These are phyloP conservation scores for Eumeta japonica DNA, from an alignment of 1,140 invertebrate species.

Conservation along the genomic window DNA sequence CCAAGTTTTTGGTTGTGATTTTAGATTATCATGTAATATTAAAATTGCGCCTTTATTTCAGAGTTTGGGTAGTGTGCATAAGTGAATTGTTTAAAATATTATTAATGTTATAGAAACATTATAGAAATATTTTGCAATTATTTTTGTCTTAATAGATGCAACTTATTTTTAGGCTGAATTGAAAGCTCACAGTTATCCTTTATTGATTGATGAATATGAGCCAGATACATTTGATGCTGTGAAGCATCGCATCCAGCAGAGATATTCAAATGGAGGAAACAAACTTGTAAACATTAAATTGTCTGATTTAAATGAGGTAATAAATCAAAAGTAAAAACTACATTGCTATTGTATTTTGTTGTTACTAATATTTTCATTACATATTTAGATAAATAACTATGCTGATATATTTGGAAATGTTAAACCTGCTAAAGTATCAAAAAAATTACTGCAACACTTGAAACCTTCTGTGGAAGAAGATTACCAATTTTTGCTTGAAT, in stretches of 20 bases:
- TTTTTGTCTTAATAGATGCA: conserved; percentile 2
- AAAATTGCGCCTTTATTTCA: not conserved
- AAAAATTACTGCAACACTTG: conserved; percentile 53
- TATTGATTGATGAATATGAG: conserved; percentile 66
- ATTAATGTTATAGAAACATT: too few relatives aligned
- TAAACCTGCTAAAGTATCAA: conserved; percentile 43
- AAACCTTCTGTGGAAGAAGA: conserved; percentile 64
- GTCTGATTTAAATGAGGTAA: conserved; percentile 64
- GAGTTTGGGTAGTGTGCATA: not conserved
- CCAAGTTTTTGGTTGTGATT: not conserved
- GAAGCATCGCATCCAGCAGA: conserved; percentile 58
- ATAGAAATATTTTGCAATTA: not conserved
- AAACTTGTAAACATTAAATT: conserved; percentile 65
- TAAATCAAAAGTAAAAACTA: conserved; percentile 32
- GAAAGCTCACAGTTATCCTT: conserved; percentile 60
- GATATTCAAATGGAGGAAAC: conserved; percentile 58
- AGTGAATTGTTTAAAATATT: too few relatives aligned
- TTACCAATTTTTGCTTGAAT: conserved; percentile 64
- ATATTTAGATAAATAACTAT: conserved; percentile 41
- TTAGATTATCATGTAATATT: not conserved
- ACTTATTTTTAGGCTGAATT: conserved; percentile 26
- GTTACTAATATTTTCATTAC: conserved; percentile 9
- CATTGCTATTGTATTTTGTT: conserved; percentile 5
- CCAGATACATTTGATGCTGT: conserved; percentile 63
- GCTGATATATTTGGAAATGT: conserved; percentile 56